Evolutionary conservation across 2,888 invertebrate genomes (phyloP).

Genomic region (Griposia aprilina): DNA sequence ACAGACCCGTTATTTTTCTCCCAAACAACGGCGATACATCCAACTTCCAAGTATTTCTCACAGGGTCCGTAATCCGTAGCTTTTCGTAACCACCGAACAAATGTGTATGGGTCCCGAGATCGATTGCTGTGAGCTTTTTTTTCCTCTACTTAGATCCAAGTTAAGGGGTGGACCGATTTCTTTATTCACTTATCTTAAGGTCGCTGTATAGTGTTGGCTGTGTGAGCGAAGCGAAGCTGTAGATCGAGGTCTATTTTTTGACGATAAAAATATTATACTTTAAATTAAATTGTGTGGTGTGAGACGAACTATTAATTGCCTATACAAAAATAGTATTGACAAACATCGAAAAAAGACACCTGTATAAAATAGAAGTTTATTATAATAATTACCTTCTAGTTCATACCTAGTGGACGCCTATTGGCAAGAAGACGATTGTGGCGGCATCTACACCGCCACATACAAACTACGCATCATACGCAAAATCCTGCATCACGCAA

Average conservation of each 20-base stretch:
- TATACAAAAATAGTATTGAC: background rate
- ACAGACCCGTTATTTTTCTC: conserved; percentile 55
- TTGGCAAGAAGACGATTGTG: no score
- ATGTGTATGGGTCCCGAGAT: conserved; percentile 61
- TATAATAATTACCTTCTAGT: no score
- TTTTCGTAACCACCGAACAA: conserved; percentile 58
- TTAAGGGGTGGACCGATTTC: conserved; percentile 64
- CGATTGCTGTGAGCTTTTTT: conserved; percentile 65
- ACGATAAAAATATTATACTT: background rate
- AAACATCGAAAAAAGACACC: background rate
- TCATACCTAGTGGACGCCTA: background rate
- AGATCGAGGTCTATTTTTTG: background rate
- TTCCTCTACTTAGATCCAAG: conserved; percentile 55
- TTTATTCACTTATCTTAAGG: conserved; percentile 65
- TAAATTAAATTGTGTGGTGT: background rate
- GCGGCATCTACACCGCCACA: no score
- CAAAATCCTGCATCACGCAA: no score
- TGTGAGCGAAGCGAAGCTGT: background rate
- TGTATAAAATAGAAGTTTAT: no score
- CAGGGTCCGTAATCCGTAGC: conserved; percentile 51
- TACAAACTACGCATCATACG: no score
- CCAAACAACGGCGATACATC: conserved; percentile 52
- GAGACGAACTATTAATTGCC: no score
- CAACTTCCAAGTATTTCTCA: conserved; percentile 37
- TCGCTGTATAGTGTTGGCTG: conserved; percentile 24